phyloP scores from a whole-genome alignment of 2,888 invertebrate species.

The Bursaphelenchus okinawaensis region DNA sequence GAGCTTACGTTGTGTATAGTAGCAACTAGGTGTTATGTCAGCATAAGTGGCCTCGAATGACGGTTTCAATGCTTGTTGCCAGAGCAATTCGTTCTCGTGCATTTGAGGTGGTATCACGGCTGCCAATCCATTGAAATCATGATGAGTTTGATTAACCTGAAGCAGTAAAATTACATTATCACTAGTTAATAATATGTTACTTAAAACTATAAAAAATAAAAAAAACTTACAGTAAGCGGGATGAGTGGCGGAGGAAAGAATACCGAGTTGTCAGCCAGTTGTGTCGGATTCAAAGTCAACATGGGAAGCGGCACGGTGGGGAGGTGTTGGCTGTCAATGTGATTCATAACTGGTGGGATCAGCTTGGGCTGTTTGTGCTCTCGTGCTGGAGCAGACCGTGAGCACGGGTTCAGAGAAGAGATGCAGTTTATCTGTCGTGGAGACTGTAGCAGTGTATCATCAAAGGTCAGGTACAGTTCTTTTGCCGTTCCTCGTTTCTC shows the following conservation, averaged over 20 bases:
- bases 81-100: background rate
- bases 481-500: slow-evolving; percentile 76
- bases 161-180: too few species aligned
- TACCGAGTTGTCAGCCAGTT: background rate
- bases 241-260: background rate
- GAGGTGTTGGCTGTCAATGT: background rate
- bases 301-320: background rate
- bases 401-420: background rate
- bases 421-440: slow-evolving; percentile 31
- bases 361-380: background rate
- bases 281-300: background rate
- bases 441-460: slow-evolving; percentile 56
- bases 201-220: too few species aligned
- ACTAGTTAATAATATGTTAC: too few species aligned
- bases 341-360: background rate
- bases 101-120: background rate
- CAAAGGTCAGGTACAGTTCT: slow-evolving; percentile 54
- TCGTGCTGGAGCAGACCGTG: background rate
- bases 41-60: background rate
- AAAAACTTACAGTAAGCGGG: background rate
- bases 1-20: background rate
- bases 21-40: background rate
- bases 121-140: background rate
- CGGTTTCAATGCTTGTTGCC: background rate
- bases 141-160: background rate